A percentile compares a stretch with the other conserved stretches of the same genome.
phyloP scores from a whole-genome alignment of 2,888 invertebrate species.

The Geophilus truncorum region DNA sequence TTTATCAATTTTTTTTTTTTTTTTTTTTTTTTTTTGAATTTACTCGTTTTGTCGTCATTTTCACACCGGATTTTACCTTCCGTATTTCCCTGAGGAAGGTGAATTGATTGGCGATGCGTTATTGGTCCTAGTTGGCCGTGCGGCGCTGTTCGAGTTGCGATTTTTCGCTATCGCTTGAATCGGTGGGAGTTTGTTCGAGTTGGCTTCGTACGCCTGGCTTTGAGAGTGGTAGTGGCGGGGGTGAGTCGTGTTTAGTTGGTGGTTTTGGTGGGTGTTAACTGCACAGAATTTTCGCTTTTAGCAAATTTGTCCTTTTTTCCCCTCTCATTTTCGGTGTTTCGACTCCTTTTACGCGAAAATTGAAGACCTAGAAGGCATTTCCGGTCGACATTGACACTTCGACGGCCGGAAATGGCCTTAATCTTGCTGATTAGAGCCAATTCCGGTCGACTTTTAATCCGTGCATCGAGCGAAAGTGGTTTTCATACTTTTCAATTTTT shows the following conservation, averaged over 20 bases:
- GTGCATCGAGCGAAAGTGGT: too few relatives aligned
- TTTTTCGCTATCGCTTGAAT: neutral
- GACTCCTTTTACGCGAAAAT: too few relatives aligned
- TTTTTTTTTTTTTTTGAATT: too few relatives aligned
- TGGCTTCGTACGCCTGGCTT: neutral
- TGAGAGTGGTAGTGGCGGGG: slow-evolving; percentile 27
- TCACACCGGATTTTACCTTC: slow-evolving; percentile 33
- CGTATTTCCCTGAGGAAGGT: slow-evolving; percentile 30
- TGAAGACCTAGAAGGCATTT: too few relatives aligned
- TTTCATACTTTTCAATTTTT: too few relatives aligned
- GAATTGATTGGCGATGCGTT: slow-evolving; percentile 31
- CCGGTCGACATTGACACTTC: too few relatives aligned
- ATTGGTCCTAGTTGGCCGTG: slow-evolving; percentile 23
- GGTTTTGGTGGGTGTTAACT: slow-evolving; percentile 24
- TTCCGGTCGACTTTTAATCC: too few relatives aligned
- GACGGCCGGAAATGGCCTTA: too few relatives aligned
- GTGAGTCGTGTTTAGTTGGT: neutral
- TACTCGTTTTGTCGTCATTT: neutral
- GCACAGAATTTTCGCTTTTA: too few relatives aligned
- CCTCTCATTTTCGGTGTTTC: too few relatives aligned
- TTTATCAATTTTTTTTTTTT: neutral
- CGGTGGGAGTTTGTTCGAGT: neutral
- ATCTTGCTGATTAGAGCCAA: too few relatives aligned
- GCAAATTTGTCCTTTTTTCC: too few relatives aligned
- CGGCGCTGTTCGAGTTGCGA: slow-evolving; percentile 29